A percentile compares a stretch with the other conserved stretches of the same genome.
phyloP scores from a whole-genome alignment of 2,113 vertebrate genomes.

The Brachyhypopomus gauderio region DNA sequence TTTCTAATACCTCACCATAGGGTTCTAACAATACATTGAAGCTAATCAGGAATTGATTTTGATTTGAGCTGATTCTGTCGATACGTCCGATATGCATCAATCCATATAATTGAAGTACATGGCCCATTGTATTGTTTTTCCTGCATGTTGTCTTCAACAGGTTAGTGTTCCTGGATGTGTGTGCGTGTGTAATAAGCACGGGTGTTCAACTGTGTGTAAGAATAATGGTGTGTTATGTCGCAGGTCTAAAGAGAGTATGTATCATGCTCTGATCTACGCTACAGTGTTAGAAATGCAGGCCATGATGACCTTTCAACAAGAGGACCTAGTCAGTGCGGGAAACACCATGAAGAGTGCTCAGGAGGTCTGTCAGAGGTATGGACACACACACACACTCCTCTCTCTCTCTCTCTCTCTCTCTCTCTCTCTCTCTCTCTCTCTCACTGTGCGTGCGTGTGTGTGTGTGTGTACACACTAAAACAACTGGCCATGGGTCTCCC shows the following conservation, averaged over 20 bases:
- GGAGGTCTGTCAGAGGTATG: slow-evolving; percentile 81
- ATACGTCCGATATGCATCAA: too few relatives aligned
- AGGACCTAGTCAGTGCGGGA: slow-evolving; percentile 79
- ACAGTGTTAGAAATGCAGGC: slow-evolving; percentile 84
- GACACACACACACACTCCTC: not conserved
- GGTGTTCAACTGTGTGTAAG: slow-evolving; percentile 9
- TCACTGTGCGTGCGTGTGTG: too few relatives aligned
- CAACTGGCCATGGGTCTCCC: not conserved
- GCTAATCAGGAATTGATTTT: too few relatives aligned
- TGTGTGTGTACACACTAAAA: too few relatives aligned
- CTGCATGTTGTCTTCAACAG: not conserved
- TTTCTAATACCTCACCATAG: too few relatives aligned
- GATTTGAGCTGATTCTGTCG: too few relatives aligned
- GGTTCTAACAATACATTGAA: too few relatives aligned
- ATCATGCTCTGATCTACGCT: slow-evolving; percentile 82
- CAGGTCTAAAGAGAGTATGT: slow-evolving; percentile 80
- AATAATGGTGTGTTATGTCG: slow-evolving; percentile 42
- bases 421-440: too few relatives aligned
- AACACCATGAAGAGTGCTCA: slow-evolving; percentile 81
- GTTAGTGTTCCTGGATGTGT: not conserved
- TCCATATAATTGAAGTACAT: too few relatives aligned
- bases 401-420: not conserved
- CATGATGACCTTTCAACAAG: slow-evolving; percentile 84
- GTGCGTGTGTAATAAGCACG: not conserved
- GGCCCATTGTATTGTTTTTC: not conserved